Percentiles rank a stretch among this genome's conserved stretches.
These are phyloP conservation scores for Leptocoma aspasia DNA, from an alignment of 2,113 vertebrate genomes.

Conservation along the genomic window DNA sequence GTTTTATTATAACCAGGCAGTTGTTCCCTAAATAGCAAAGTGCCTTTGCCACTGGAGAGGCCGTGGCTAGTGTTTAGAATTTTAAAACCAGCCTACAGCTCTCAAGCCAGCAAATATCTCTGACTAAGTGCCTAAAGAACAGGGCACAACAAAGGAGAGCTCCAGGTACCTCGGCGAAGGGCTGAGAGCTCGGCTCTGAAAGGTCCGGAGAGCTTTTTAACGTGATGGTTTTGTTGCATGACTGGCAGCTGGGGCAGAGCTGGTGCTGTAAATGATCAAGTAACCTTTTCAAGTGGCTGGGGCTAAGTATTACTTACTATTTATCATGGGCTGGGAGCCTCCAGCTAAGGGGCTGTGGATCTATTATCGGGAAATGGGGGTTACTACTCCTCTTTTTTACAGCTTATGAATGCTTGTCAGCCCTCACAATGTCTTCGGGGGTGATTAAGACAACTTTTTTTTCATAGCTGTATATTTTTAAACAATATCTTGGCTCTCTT, in stretches of 20 bases:
- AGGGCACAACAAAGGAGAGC: slow-evolving; percentile 33
- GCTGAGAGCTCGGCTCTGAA: slow-evolving; percentile 32
- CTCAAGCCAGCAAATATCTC: slow-evolving; percentile 58
- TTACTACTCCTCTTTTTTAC: slow-evolving; percentile 24
- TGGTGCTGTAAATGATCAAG: slow-evolving; percentile 42
- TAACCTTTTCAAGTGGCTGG: slow-evolving; percentile 42
- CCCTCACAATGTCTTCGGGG: slow-evolving; percentile 38
- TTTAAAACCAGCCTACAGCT: slow-evolving; percentile 21
- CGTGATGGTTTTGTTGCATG: slow-evolving; percentile 38
- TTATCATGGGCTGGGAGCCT: slow-evolving; percentile 54
- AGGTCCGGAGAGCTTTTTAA: slow-evolving; percentile 38
- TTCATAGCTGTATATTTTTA: slow-evolving; percentile 46
- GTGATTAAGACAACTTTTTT: slow-evolving; percentile 47
- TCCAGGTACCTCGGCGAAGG: slow-evolving; percentile 28
- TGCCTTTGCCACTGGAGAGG: slow-evolving; percentile 5
- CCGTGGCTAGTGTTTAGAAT: not conserved
- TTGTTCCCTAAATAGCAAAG: slow-evolving; percentile 54
- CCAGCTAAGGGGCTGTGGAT: slow-evolving; percentile 23
- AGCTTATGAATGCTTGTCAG: slow-evolving; percentile 53
- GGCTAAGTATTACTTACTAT: slow-evolving; percentile 51
- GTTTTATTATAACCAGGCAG: slow-evolving; percentile 8
- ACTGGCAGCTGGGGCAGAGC: slow-evolving; percentile 48
- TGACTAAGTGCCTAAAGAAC: slow-evolving; percentile 50
- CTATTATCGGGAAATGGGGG: slow-evolving; percentile 43
- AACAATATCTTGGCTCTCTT: slow-evolving; percentile 65